Percentiles rank a stretch among this genome's conserved stretches.
phyloP scores from a whole-genome alignment of 30 jellyfish, hydroid and myxozoan species.

The Cassiopea xamachana region DNA sequence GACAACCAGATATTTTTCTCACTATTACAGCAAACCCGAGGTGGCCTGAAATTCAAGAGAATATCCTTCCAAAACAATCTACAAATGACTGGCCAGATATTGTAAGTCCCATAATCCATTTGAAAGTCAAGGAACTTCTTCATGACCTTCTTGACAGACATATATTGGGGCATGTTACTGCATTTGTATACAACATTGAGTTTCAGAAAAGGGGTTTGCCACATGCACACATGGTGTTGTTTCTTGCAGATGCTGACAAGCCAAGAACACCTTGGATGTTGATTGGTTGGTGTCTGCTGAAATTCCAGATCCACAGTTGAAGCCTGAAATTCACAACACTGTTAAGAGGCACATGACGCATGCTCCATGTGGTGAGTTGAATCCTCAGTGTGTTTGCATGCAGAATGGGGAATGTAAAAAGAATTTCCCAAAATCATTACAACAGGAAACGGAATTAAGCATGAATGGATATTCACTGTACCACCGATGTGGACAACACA shows the following conservation, averaged over 20 bases:
- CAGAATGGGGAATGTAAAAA: conserved; percentile 75
- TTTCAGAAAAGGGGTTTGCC: too few relatives aligned
- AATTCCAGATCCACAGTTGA: not conserved
- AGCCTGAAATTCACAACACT: not conserved
- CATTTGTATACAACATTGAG: not conserved
- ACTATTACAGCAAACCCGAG: too few relatives aligned
- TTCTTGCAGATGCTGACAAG: conserved; percentile 9
- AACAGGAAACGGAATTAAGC: conserved; percentile 6
- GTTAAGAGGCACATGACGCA: conserved; percentile 23
- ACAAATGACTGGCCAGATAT: too few relatives aligned
- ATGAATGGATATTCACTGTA: conserved; percentile 82
- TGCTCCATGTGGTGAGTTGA: conserved; percentile 82
- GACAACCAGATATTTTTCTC: too few relatives aligned
- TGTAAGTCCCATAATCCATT: too few relatives aligned
- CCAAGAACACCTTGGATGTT: not conserved
- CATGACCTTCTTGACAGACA: not conserved
- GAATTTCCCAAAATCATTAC: conserved; percentile 26
- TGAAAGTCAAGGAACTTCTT: not conserved
- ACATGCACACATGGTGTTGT: not conserved
- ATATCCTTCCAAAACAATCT: too few relatives aligned
- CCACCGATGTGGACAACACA: conserved; percentile 20
- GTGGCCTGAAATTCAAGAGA: too few relatives aligned
- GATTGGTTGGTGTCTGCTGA: not conserved
- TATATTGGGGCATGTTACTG: not conserved
- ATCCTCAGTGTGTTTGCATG: conserved; percentile 78